These are phyloP conservation scores for Listronotus bonariensis DNA, from an alignment of 1,140 invertebrate species.

Conservation along the genomic window DNA sequence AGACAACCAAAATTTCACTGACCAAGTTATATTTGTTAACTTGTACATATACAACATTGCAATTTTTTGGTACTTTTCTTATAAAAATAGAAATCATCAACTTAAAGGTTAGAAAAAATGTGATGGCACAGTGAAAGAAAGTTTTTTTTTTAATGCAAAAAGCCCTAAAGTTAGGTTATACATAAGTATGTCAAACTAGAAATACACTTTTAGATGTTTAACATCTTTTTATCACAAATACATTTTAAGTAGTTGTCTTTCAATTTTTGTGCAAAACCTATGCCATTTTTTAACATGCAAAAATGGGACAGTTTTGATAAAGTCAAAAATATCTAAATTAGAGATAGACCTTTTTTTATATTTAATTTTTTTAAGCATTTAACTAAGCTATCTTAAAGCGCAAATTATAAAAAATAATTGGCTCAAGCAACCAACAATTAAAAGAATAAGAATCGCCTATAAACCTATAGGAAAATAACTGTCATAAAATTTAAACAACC, in stretches of 20 bases:
- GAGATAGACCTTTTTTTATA: neutral
- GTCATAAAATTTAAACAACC: constrained; percentile 10
- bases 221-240: constrained; percentile 42
- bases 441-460: neutral
- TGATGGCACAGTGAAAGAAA: constrained; percentile 43
- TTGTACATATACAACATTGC: neutral
- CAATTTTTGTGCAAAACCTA: constrained; percentile 40
- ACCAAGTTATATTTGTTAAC: too few species aligned
- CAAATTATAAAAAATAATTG: constrained; percentile 33
- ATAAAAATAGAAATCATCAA: constrained; percentile 15
- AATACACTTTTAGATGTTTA: constrained; percentile 36
- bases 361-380: constrained; percentile 1
- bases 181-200: constrained; percentile 22
- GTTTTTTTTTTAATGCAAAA: constrained; percentile 8
- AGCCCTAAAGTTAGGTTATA: constrained; percentile 11
- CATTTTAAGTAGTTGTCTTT: constrained; percentile 40
- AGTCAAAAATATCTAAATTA: neutral
- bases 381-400: constrained; percentile 25
- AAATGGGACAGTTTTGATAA: constrained; percentile 49
- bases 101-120: constrained; percentile 29
- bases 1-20: too few species aligned
- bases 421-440: constrained; percentile 16
- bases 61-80: constrained; percentile 9
- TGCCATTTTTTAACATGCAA: constrained; percentile 44
- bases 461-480: neutral